Evolutionary conservation across 2,888 invertebrate genomes (phyloP), one percentile per base, ranked within the genome.

Genomic region (Brenthis ino): DNA sequence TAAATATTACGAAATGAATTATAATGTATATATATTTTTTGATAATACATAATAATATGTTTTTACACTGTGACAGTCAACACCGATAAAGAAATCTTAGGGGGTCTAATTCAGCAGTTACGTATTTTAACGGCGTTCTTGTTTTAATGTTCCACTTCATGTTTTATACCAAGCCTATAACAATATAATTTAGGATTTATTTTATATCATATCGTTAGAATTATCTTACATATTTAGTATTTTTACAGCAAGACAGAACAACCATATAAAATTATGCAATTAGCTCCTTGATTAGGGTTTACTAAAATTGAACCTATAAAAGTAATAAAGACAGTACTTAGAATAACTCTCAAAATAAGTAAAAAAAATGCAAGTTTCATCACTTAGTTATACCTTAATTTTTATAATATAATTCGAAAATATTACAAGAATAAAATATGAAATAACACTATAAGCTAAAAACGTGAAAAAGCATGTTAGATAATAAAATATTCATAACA

Each of bases 391-490:
- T 3, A 28, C 4, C 37, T 2, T 43, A 43, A 37, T 3, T 11
- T 4, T 28, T 43, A 43, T 11, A 43, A 43, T 11, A 43, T 37
- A 37, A 37, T 8, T 37, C 6, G 12, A 53, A 11, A 12, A 20
- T 20, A 12, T 20, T 6, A 54, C 53, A 12, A n/a, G 8, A 3
- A 54, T 20, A 12, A 11, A n/a, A 54, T 6, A 53, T 11, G 6
- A 57, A 24, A 56, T 43, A 28, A 28, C 4, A 24, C n/a, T 55
- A 50, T 47, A 69, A 73, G 58, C 65, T 51, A 64, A 71, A 57
- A 68, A 75, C 72, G 65, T 66, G 61, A 65, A 74, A 75, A 72
- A 72, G 63, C 14, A 24, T 3, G 20, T 50, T 43, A 50, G n/a
- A 33, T n/a, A 57, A 64, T 47, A 16, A 51, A 28, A 64, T 14